These are phyloP conservation scores for Pipistrellus pipistrellus DNA, from an alignment of 2,797 vertebrate species.

Conservation along the genomic window DNA sequence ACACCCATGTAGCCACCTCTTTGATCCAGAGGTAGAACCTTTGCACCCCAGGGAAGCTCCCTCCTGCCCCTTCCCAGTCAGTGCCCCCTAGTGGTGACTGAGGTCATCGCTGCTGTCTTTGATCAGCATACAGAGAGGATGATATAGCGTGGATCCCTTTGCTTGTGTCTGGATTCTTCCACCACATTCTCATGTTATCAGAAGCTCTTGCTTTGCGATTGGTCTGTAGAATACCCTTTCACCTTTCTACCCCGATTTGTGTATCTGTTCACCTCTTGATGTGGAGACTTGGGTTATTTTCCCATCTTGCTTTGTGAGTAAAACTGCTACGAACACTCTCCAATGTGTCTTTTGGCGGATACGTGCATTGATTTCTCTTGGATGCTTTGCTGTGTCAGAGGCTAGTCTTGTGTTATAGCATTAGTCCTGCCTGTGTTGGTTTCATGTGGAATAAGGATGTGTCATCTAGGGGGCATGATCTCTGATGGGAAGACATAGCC, in stretches of 20 bases:
- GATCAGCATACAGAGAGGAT: rapidly evolving
- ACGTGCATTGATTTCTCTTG: neutral
- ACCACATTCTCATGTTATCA: rapidly evolving
- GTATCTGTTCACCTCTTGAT: neutral
- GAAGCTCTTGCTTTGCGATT: neutral
- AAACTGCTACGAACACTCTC: neutral
- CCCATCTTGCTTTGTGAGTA: neutral
- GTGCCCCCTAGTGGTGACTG: neutral
- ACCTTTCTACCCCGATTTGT: rapidly evolving
- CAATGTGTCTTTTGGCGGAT: neutral
- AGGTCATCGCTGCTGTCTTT: too few species aligned
- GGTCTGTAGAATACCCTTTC: neutral
- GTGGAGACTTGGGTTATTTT: neutral
- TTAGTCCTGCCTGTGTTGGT: neutral
- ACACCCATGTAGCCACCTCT: neutral
- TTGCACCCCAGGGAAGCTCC: neutral
- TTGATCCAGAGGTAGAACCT: neutral
- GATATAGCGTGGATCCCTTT: rapidly evolving
- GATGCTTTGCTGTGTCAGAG: neutral
- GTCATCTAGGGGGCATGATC: rapidly evolving
- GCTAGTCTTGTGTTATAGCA: neutral
- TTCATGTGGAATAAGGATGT: neutral
- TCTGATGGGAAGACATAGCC: neutral
- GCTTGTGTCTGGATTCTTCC: neutral
- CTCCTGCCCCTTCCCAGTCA: neutral